Base-by-base conservation (phyloP, 2,797 vertebrate genomes). In the Coluber constrictor region DNA sequence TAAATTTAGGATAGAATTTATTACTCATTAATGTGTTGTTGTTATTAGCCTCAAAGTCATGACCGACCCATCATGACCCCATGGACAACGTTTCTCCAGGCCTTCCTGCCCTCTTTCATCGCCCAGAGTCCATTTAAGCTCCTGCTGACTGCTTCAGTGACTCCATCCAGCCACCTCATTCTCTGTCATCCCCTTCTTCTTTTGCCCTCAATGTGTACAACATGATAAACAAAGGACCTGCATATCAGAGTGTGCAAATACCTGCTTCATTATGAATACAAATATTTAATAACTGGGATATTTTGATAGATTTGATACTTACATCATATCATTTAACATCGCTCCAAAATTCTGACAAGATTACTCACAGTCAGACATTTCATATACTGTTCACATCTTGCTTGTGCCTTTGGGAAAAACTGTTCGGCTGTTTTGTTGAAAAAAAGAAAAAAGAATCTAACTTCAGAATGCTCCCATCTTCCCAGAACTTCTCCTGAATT, bases 231-330 rank as follows among this genome's bases (percentile, higher is more conserved):
- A 54, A 56, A 89, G 20, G 32, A 66, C 60, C 88, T 89, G 86
- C 32, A 56, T 47, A 70, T 23, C 43, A 93, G 29, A 86, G 20
- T 93, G 47, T 66, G 89, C 89, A 66, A 87, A 95, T 79, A 95
- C 93, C 87, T 87, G 79, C 92, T 94, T 89, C 79, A 12, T 0
- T 93, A 93, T 61, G 0, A 0, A 86, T 70, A 79, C 61, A 83
- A 91, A 93, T 92, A 13, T 3, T 89, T 61, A 79, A 3, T 47
- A 79, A 27, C 47, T 86, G 18, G 74, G 70, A 86, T 59, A 93
- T 93, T 94, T 60, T 29, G 87, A 66, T 0, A 0, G 88, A 43
- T 92, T 95, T 88, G 90, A 93, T 5, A 0, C 37, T 59, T 70
- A 93, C 91, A 94, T 93, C 90, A 79, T 87, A 60, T 59, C 15